Conservation (phyloP, 2,797 vertebrate genomes). For the Sebastes diaconus region DNA sequence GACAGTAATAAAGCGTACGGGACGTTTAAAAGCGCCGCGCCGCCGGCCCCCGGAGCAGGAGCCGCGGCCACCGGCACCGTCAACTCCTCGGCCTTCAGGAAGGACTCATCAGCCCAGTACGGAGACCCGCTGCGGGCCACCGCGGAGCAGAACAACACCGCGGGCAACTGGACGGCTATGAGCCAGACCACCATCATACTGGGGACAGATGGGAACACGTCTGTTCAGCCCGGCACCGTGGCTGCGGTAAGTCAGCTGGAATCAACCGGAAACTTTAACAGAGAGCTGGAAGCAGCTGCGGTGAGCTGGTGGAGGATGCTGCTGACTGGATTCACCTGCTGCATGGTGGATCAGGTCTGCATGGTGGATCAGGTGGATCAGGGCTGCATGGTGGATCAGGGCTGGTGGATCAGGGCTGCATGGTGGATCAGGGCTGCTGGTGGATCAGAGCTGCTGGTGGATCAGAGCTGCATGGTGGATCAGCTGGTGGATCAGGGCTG, state of each 20-base stretch:
- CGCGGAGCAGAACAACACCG: constrained; percentile 87
- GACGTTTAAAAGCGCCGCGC: constrained; percentile 86
- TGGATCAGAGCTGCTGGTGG: no score
- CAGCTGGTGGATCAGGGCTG: no score
- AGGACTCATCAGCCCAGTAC: constrained; percentile 81
- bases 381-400: background rate
- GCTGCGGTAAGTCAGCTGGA: constrained; percentile 83
- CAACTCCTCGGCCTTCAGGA: constrained; percentile 72
- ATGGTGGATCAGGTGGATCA: background rate
- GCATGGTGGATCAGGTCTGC: background rate
- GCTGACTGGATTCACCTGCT: constrained; percentile 29
- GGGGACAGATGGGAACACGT: constrained; percentile 93
- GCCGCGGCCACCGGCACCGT: constrained; percentile 35
- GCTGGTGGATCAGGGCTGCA: background rate
- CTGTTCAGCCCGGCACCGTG: constrained; percentile 87
- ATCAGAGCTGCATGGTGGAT: no score
- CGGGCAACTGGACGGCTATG: constrained; percentile 89
- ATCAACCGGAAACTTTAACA: constrained; percentile 40
- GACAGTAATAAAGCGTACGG: constrained; percentile 87
- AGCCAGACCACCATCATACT: constrained; percentile 95
- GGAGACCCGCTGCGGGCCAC: constrained; percentile 82
- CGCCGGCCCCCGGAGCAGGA: constrained; percentile 72
- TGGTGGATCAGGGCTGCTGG: background rate
- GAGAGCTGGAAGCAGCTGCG: constrained; percentile 18
- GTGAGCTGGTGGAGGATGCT: constrained; percentile 1